A percentile compares a stretch with the other conserved stretches of the same genome.
Conservation (phyloP, 2,797 vertebrate species). For the Poliocrania exsul region DNA sequence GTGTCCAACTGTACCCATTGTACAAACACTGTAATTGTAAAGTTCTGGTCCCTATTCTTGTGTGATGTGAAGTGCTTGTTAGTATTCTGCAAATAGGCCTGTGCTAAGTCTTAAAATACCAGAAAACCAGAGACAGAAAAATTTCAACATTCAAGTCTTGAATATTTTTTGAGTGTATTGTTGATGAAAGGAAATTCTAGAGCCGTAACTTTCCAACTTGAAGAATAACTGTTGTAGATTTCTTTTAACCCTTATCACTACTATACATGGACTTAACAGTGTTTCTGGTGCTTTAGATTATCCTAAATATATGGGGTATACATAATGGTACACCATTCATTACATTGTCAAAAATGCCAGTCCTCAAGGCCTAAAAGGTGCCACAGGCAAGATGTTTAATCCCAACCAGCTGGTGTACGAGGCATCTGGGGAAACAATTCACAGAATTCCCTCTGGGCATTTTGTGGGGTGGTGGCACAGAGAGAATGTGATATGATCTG, state of each 20-base stretch:
- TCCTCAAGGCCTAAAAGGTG: constrained; percentile 9
- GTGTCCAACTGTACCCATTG: not conserved
- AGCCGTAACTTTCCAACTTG: not conserved
- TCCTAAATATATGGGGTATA: not conserved
- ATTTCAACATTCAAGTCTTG: not conserved
- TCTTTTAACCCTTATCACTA: not conserved
- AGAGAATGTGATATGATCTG: not conserved
- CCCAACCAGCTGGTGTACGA: constrained; percentile 38
- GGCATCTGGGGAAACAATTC: constrained; percentile 38
- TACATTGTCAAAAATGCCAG: constrained; percentile 9
- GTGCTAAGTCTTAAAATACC: not conserved
- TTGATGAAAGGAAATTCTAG: not conserved
- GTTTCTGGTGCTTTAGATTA: not conserved
- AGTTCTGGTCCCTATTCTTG: not conserved
- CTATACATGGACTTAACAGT: not conserved
- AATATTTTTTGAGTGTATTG: not conserved
- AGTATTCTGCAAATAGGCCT: not conserved
- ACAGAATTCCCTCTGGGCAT: constrained; percentile 26
- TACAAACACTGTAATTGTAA: not conserved
- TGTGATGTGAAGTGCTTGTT: not conserved
- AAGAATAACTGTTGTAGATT: not conserved
- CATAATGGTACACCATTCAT: not conserved
- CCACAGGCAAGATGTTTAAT: constrained; percentile 27
- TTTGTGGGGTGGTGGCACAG: not conserved
- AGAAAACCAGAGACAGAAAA: not conserved